Base-by-base conservation (phyloP, 2,797 vertebrate species). In the Trachops cirrhosus region DNA sequence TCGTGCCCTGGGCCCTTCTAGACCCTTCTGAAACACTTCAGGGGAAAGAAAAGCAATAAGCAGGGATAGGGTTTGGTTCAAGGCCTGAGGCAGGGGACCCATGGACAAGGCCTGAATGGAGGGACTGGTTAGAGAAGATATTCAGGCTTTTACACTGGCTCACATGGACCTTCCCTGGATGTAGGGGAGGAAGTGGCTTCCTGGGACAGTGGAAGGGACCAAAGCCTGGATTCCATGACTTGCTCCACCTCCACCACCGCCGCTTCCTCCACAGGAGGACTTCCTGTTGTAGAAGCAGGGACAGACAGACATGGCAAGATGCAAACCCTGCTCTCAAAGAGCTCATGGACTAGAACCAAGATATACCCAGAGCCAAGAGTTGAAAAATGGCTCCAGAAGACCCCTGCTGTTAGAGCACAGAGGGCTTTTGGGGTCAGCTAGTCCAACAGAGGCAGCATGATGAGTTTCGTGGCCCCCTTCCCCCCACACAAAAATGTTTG, bases 161-260 rank as follows among this genome's bases (percentile, higher is more conserved):
- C 16, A 19, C 21, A 0, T 2, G 15, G 73, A 26, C 12, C 67
- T 24, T 75, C 39, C 37, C 46, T 22, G 48, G 22, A 37, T 2
- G 0, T 67, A 0, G 1, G 24, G 1, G 14, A 41, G 29, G 32
- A 59, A 9, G 59, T 39, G 22, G 87, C n/a, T 16, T 3, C 48
- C 1, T 1, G 11, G 26, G 9, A 41, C 46, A 2, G 14, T 9
- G 32, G 34, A 29, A 34, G 8, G 52, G 16, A 57, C 2, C 0
- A 39, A 48, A 57, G 37, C 5, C 34, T n/a, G 14, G 26, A 15
- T 41, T 41, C 59, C 70, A 59, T 26, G 6, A 15, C 59, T 12
- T 16, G 44, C 1, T 26, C 52, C 29, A 19, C 26, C 59, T 15
- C 26, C 59, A 62, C 26, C 29, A 62, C 59, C 59, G 32, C 57